Evolutionary conservation across 30 jellyfish, hydroid and myxozoan genomes (phyloP).

Genomic region (Hydra vulgaris): DNA sequence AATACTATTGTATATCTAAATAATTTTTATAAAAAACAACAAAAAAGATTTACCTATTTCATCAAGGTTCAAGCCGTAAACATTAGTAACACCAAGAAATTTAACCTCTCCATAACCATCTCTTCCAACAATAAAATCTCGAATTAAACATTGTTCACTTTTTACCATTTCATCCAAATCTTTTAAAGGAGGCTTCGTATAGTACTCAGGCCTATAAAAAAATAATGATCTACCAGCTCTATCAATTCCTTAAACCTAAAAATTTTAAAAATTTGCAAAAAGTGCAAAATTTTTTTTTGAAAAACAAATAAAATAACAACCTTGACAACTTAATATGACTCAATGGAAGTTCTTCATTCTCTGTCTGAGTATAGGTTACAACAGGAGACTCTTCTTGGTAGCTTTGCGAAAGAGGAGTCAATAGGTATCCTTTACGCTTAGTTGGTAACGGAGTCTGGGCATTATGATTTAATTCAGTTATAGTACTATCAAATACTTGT

Average conservation of each 20-base stretch:
- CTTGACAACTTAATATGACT: neutral
- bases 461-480: slow-evolving; percentile 14
- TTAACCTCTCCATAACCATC: slow-evolving; percentile 88
- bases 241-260: too few species aligned
- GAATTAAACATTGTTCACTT: slow-evolving; percentile 54
- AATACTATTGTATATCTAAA: neutral
- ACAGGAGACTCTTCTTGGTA: neutral
- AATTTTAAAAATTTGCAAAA: neutral
- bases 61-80: slow-evolving; percentile 68
- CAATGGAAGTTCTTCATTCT: slow-evolving; percentile 9
- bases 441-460: slow-evolving; percentile 7
- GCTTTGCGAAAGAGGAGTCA: slow-evolving; percentile 14
- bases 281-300: too few species aligned
- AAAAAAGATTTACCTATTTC: slow-evolving; percentile 70
- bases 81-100: slow-evolving; percentile 75
- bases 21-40: neutral
- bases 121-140: slow-evolving; percentile 84
- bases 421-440: slow-evolving; percentile 11
- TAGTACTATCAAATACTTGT: slow-evolving; percentile 17
- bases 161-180: slow-evolving; percentile 41
- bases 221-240: slow-evolving; percentile 9
- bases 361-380: slow-evolving; percentile 4
- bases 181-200: slow-evolving; percentile 57
- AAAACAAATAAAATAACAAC: neutral
- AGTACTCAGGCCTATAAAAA: slow-evolving; percentile 64